Percentiles rank a stretch among this genome's conserved stretches.
Evolutionary conservation across 2,888 invertebrate species (phyloP).

Genomic region (Heliothis peltigera): DNA sequence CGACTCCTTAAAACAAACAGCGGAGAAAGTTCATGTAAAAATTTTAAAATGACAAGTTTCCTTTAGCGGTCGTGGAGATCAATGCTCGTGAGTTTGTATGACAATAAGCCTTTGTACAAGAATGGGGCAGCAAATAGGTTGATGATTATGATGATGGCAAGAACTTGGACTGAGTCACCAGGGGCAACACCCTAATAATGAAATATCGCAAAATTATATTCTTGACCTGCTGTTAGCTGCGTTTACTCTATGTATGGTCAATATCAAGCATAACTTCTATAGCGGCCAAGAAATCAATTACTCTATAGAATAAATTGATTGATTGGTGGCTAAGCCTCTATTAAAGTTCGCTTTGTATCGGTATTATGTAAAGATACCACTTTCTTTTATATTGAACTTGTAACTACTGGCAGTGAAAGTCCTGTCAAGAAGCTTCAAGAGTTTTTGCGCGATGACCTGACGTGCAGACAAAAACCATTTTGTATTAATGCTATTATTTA

Average conservation of each 20-base stretch:
- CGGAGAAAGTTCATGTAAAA: not conserved
- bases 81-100: not conserved
- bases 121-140: not conserved
- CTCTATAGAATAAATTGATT: not conserved
- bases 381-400: slow-evolving; percentile 22
- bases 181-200: not conserved
- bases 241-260: too few species aligned
- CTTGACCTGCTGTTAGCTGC: too few species aligned
- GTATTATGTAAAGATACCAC: slow-evolving; percentile 8
- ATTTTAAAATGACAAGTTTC: not conserved
- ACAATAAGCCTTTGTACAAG: not conserved
- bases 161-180: not conserved
- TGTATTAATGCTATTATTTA: slow-evolving; percentile 32
- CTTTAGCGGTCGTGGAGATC: not conserved
- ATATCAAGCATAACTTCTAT: not conserved
- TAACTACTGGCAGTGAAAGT: slow-evolving; percentile 57
- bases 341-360: not conserved
- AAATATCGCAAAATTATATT: too few species aligned
- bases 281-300: not conserved
- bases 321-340: slow-evolving; percentile 2
- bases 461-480: slow-evolving; percentile 37
- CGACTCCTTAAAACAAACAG: too few species aligned
- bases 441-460: slow-evolving; percentile 50
- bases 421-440: slow-evolving; percentile 26
- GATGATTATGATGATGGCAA: not conserved